Evolutionary conservation across 2,113 vertebrate genomes (phyloP), one percentile per base, ranked within the genome.

Genomic region (Neolamprologus longior): DNA sequence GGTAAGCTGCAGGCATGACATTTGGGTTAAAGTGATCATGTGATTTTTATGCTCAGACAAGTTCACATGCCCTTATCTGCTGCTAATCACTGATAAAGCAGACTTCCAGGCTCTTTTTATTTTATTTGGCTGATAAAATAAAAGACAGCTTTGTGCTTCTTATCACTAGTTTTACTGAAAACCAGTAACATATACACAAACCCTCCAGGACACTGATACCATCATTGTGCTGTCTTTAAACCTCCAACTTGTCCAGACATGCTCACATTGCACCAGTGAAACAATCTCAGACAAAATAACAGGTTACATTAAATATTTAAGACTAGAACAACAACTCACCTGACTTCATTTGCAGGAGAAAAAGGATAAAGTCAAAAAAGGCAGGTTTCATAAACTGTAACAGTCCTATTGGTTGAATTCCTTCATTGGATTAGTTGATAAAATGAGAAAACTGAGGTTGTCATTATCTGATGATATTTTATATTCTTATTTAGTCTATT

Each of bases 381-480:
- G 11, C 33, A 37, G 19, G 10, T 68, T 40, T 68, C 63, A 37
- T 21, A 40, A 40, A n/a, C 19, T 0, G 33, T 68, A 40, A 37
- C 33, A 68, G 33, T 68, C 63, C 33, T 66, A 3, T n/a, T 37
- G 33, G 10, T 21, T 13, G 61, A 37, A 0, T 66, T 66, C 10
- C 2, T n/a, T 37, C 3, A 37, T 66, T 66, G 61, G 61, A 66
- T 66, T 66, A 13, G 19, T 37, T 13, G 17, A 37, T 66, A 66
- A 66, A 66, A 37, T n/a, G 61, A n/a, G 17, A 63, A 63, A n/a
- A 35, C 17, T 37, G 31, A n/a, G 17, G 33, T 66, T 7, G 17
- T 7, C 17, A 37, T n/a, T 68, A 0, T 68, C 10, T 40, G 33
- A 63, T 4, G 28, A 33, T 63, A 63, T 0, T 63, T 33, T 33